A percentile compares a stretch with the other conserved stretches of the same genome.
phyloP scores from a whole-genome alignment of 2,113 vertebrate species.

The Strix uralensis region DNA sequence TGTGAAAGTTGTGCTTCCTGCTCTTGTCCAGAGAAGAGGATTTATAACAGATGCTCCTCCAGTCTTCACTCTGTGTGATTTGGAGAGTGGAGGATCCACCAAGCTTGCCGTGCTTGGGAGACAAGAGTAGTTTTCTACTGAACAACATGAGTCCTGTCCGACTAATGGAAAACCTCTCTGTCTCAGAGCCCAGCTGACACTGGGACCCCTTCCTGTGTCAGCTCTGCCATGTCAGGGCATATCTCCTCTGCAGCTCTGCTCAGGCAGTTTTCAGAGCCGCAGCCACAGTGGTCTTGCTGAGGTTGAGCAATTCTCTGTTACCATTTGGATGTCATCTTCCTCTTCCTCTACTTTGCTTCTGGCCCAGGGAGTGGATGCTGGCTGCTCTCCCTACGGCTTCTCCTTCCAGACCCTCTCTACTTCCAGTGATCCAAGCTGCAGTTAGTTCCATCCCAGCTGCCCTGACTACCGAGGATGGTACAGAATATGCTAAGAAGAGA shows the following conservation, averaged over 20 bases:
- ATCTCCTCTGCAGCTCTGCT: not conserved
- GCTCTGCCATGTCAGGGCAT: not conserved
- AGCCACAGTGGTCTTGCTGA: not conserved
- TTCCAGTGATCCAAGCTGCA: not conserved
- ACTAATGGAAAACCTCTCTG: not conserved
- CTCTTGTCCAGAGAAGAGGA: not conserved
- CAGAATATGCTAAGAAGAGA: not conserved
- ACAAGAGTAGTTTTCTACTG: not conserved
- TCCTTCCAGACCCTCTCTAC: not conserved
- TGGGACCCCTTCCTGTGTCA: not conserved
- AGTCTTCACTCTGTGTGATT: not conserved
- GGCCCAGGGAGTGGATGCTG: not conserved
- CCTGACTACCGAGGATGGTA: not conserved
- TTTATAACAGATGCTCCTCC: not conserved
- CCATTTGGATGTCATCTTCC: not conserved
- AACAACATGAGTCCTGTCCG: not conserved
- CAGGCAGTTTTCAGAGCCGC: not conserved
- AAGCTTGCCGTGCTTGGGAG: not conserved
- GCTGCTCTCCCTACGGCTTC: not conserved
- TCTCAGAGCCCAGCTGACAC: not conserved
- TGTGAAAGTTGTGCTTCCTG: not conserved
- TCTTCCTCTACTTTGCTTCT: not conserved
- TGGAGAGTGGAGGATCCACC: not conserved
- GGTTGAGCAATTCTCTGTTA: not conserved
- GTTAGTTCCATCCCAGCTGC: not conserved